phyloP scores from a whole-genome alignment of 2,888 invertebrate species.

The Pachydiplax longipennis region DNA sequence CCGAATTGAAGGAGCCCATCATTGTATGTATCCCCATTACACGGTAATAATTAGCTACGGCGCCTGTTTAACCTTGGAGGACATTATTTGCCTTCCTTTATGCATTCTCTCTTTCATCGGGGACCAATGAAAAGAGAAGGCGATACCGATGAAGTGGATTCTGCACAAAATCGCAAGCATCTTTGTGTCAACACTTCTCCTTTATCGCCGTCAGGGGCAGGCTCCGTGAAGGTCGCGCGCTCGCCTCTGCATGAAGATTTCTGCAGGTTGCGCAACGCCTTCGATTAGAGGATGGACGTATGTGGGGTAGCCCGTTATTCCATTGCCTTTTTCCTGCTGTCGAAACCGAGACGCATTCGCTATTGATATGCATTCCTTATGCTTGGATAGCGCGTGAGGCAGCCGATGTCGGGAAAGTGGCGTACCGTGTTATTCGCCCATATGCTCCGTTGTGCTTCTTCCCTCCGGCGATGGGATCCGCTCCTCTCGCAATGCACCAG shows the following conservation, averaged over 20 bases:
- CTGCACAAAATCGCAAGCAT: not conserved
- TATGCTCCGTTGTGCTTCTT: too few relatives aligned
- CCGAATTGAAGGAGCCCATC: too few relatives aligned
- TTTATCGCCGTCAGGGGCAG: too few relatives aligned
- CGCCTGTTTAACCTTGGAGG: not conserved
- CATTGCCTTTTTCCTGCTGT: not conserved
- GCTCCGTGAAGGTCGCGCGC: not conserved
- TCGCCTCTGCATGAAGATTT: too few relatives aligned
- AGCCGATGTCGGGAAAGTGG: not conserved
- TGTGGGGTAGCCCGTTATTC: too few relatives aligned
- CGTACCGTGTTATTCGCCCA: too few relatives aligned
- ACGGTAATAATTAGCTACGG: not conserved
- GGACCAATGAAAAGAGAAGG: not conserved
- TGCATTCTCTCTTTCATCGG: not conserved
- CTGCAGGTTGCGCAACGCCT: not conserved
- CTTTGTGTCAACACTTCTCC: not conserved
- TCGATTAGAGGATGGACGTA: not conserved
- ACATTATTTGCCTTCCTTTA: not conserved
- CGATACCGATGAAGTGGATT: not conserved
- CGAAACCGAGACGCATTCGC: not conserved
- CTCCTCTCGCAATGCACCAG: too few relatives aligned
- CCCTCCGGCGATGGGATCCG: too few relatives aligned
- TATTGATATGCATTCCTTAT: conserved; percentile 27
- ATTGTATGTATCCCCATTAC: not conserved
- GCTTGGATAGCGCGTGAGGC: not conserved